A percentile compares a stretch with the other conserved stretches of the same genome.
These are phyloP conservation scores for Orthosia gothica DNA, from an alignment of 2,888 invertebrate species.

Conservation along the genomic window DNA sequence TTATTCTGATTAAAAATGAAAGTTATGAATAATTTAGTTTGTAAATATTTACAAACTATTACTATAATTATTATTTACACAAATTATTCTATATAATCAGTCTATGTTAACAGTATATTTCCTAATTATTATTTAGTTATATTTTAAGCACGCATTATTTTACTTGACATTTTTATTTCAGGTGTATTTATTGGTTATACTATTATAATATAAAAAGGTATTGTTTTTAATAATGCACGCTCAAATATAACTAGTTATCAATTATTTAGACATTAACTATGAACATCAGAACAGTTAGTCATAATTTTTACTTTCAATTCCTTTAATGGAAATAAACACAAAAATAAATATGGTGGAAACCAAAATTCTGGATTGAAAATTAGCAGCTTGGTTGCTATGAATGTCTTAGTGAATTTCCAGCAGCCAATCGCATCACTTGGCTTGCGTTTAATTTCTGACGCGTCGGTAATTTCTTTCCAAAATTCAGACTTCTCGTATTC, in stretches of 20 bases:
- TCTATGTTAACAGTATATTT: conserved; percentile 83
- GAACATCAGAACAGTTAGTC: conserved; percentile 55
- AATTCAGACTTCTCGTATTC: not conserved
- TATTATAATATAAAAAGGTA: conserved; percentile 7
- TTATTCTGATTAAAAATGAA: conserved; percentile 60
- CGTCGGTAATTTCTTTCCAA: not conserved
- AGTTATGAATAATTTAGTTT: conserved; percentile 67
- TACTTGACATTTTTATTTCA: not conserved
- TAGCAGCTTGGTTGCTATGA: no score
- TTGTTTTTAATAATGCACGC: conserved; percentile 31
- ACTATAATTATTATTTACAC: conserved; percentile 65
- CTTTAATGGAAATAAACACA: conserved; percentile 5
- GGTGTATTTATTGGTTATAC: not conserved
- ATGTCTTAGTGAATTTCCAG: no score
- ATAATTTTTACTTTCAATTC: conserved; percentile 41
- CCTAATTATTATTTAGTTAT: conserved; percentile 45
- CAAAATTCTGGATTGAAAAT: not conserved
- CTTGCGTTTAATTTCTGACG: not conserved
- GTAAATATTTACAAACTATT: conserved; percentile 74
- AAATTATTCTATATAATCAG: conserved; percentile 85
- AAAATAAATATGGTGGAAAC: not conserved
- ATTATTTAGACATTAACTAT: conserved; percentile 58
- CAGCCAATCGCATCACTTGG: not conserved
- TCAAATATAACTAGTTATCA: conserved; percentile 38
- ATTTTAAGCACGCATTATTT: conserved; percentile 50